Conservation (phyloP, 1,140 invertebrate species). For the Scaptomyza hsui region DNA sequence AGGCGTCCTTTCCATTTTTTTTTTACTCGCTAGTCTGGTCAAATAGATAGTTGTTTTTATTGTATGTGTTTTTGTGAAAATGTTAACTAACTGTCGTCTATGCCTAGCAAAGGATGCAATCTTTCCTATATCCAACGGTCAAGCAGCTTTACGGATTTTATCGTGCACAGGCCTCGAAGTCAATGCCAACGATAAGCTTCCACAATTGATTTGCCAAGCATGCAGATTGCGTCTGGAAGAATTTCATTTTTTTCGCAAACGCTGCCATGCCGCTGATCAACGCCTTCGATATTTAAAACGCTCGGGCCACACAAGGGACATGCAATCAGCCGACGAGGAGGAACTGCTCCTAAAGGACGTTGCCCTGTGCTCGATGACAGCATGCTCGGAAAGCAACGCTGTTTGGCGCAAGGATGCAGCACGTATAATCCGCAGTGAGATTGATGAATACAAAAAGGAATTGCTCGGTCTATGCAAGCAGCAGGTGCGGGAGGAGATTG, state of each 20-base stretch:
- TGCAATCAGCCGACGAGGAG: constrained; percentile 10
- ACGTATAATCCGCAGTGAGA: constrained; percentile 42
- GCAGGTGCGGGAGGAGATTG: constrained; percentile 59
- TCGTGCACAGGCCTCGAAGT: constrained; percentile 59
- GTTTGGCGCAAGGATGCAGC: constrained; percentile 57
- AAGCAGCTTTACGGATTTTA: constrained; percentile 38
- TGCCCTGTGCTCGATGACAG: constrained; percentile 18
- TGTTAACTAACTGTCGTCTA: constrained; percentile 53
- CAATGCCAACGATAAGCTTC: constrained; percentile 49
- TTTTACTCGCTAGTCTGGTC: background rate
- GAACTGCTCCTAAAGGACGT: constrained; percentile 34
- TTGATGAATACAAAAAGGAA: constrained; percentile 57
- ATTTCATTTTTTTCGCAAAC: constrained; percentile 52
- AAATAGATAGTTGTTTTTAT: too few species aligned
- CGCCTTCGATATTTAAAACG: constrained; percentile 35
- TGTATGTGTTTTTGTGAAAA: background rate
- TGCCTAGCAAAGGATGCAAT: constrained; percentile 56
- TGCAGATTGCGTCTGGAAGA: constrained; percentile 64
- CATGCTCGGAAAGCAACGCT: constrained; percentile 53
- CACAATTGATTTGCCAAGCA: constrained; percentile 46
- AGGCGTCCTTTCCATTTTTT: constrained; percentile 20
- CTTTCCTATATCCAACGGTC: constrained; percentile 31
- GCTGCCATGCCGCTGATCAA: constrained; percentile 52
- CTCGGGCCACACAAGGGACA: background rate
- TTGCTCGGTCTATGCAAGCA: constrained; percentile 43